Base-by-base conservation (phyloP, 2,797 vertebrate species). In the Sebastes kiyomatsui region DNA sequence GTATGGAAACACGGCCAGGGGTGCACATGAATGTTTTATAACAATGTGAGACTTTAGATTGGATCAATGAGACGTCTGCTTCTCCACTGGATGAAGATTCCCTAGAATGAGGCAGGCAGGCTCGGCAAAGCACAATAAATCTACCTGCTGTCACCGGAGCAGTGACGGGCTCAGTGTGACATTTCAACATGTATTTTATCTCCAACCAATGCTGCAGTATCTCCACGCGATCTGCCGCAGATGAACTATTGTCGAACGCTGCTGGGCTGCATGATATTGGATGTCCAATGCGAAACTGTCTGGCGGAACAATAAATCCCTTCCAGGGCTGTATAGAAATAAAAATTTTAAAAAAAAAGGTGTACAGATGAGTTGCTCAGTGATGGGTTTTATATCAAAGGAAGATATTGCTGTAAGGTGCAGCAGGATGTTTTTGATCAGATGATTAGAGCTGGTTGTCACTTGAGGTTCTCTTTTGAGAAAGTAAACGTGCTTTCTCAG, bases 241-340 rank as follows among this genome's bases (percentile, higher is more conserved):
- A 74, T 85, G 55, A 87, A 80, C 71, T 77, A 64, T 54, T 68
- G 82, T 82, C 46, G 75, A 90, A 76, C 49, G 49, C 77, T 32
- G 79, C 58, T 3, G 38, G 55, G 79, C 71, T 72, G 64, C 79
- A 62, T 62, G 58, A 61, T 67, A 67, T 75, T 75, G 86, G 69
- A 76, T 52, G 71, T 62, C 71, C 59, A 28, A 30, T 9, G n/a
- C 59, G 84, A 80, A 80, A 81, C 81, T 76, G 72, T 67, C 49
- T 42, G 86, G 86, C 73, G 38, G 66, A 91, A 91, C 88, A 78
- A 85, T 89, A 89, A 88, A 91, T 91, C 86, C 81, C 83, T 77
- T 76, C 80, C 42, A 18, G 49, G 85, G 80, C 85, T 60, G 68
- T 85, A 75, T 64, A 77, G 84, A 76, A 83, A 75, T 75, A 71